Base-by-base conservation (phyloP, 2,888 invertebrate species). In the Eristalis intricaria region DNA sequence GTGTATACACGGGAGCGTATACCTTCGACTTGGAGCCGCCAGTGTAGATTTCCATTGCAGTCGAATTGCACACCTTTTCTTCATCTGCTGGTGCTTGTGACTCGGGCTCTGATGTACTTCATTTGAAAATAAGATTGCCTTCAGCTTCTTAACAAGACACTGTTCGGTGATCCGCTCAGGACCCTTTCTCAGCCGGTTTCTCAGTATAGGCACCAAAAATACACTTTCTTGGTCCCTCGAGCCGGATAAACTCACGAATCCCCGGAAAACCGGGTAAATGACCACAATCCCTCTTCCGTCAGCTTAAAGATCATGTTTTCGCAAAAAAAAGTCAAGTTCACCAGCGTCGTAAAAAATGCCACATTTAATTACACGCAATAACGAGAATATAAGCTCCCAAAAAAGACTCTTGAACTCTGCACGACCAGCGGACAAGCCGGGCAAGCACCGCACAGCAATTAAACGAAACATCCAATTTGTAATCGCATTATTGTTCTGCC, bases 381-480 rank as follows among this genome's bases (percentile, higher is more conserved):
- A 60, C 26, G 60, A 60, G 26, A 60, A 60, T 5, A 60, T 60
- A 60, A 60, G 23, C 60, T 26, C 26, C 26, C 15, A 60, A 13
- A 50, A 50, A 19, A 60, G 60, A 60, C 60, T 60, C 26, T 60
- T 60, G 60, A 60, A 29, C 26, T 13, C 26, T 26, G 26, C 26
- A 13, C 60, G 26, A 10, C 13, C 26, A 38, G 38, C 13, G 38
- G 38, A 13, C 60, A 4, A 50, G 19, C 32, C 32, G 32, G 32
- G 10, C 32, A 8, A 7, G 32, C 50, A 60, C 60, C 23, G 60
- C 26, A 15, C 26, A 26, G 60, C 60, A 60, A 60, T 60, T 60
- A 60, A 60, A 60, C 26, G 26, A 60, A 60, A 60, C 60, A 60
- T 60, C 60, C 60, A 60, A 60, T 60, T 60, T 60, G 60, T 60